These are phyloP conservation scores for Dynastes tityus DNA, from an alignment of 2,888 invertebrate genomes.

Conservation along the genomic window DNA sequence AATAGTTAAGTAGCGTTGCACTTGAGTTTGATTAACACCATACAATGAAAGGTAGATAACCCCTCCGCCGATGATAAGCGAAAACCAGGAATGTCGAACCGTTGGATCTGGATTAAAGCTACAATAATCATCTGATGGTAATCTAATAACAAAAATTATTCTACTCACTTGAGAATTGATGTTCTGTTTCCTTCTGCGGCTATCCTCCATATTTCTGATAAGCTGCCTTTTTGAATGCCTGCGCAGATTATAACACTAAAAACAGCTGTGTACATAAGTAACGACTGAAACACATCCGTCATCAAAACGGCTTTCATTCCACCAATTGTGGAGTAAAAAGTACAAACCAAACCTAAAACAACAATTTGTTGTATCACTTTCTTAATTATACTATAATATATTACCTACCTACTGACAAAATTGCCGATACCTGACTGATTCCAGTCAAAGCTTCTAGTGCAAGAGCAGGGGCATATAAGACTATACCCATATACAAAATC, in stretches of 20 bases:
- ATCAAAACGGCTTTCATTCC: slow-evolving; percentile 94
- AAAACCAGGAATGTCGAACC: slow-evolving; percentile 88
- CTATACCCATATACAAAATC: slow-evolving; percentile 92
- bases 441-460: slow-evolving; percentile 91
- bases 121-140: slow-evolving; percentile 42
- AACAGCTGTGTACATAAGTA: slow-evolving; percentile 89
- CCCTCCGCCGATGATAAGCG: slow-evolving; percentile 85
- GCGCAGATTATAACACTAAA: slow-evolving; percentile 86
- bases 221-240: slow-evolving; percentile 79
- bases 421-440: slow-evolving; percentile 81
- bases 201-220: slow-evolving; percentile 80
- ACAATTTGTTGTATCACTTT: neutral
- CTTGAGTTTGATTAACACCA: slow-evolving; percentile 81
- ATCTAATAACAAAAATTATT: neutral
- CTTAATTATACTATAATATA: neutral
- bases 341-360: slow-evolving; percentile 79
- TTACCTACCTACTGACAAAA: slow-evolving; percentile 76
- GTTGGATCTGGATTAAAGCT: slow-evolving; percentile 88
- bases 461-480: slow-evolving; percentile 93
- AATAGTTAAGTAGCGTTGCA: slow-evolving; percentile 79
- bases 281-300: slow-evolving; percentile 89
- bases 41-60: slow-evolving; percentile 83
- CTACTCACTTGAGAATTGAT: slow-evolving; percentile 78
- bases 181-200: slow-evolving; percentile 82
- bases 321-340: slow-evolving; percentile 90